These are phyloP conservation scores for Quiscalus mexicanus DNA, from an alignment of 2,113 vertebrate genomes.

Conservation along the genomic window DNA sequence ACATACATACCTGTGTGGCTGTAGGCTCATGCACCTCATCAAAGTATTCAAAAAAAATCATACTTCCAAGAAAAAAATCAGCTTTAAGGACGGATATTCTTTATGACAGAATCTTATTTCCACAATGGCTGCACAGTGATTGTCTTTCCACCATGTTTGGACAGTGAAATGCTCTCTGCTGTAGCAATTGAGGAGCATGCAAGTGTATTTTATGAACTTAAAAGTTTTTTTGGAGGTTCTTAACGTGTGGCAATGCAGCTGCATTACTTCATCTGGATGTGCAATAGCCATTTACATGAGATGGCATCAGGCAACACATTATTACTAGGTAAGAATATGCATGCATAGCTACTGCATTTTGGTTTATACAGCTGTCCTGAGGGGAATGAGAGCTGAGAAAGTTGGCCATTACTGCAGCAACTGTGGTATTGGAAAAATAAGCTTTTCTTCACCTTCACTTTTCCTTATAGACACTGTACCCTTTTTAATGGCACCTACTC, in stretches of 20 bases:
- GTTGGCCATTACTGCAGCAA: not conserved
- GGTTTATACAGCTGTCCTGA: not conserved
- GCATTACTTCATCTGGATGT: not conserved
- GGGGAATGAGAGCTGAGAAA: not conserved
- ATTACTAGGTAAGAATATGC: not conserved
- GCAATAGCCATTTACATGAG: not conserved
- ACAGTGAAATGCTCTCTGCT: not conserved
- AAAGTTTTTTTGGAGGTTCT: not conserved
- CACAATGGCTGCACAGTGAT: not conserved
- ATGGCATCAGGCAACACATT: not conserved
- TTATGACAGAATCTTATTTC: not conserved
- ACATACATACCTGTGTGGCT: constrained; percentile 6
- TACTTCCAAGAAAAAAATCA: not conserved
- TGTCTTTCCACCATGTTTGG: not conserved
- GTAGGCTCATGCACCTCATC: not conserved
- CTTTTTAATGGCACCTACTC: not conserved
- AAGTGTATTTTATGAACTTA: not conserved
- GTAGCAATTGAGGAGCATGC: not conserved
- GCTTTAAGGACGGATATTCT: not conserved
- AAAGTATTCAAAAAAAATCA: not conserved
- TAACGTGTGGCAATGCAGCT: not conserved
- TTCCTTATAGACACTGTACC: not conserved
- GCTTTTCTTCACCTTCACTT: not conserved
- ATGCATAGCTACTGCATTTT: not conserved
- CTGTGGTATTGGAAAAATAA: not conserved